phyloP scores from a whole-genome alignment of 2,888 invertebrate genomes.

The Scaptomyza flava region DNA sequence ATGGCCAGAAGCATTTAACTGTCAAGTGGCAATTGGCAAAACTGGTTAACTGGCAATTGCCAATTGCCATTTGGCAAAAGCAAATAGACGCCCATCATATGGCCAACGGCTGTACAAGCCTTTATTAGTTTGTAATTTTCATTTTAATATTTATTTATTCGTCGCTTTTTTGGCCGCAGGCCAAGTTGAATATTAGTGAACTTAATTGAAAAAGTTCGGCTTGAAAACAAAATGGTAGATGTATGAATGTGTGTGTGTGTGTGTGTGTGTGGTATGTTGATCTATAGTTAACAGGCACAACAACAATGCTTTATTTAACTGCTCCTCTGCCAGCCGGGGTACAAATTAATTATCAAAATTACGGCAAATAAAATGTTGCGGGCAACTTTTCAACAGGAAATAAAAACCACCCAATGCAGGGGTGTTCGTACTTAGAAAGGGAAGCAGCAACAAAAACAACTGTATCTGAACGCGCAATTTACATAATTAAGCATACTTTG shows the following conservation, averaged over 20 bases:
- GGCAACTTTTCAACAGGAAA: constrained; percentile 40
- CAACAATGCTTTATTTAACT: constrained; percentile 26
- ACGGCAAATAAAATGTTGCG: constrained; percentile 70
- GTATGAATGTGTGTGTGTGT: not conserved
- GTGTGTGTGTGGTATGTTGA: constrained; percentile 18
- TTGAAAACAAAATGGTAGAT: constrained; percentile 29
- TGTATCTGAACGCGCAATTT: constrained; percentile 70
- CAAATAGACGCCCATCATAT: constrained; percentile 20
- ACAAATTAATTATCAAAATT: constrained; percentile 74
- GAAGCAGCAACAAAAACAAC: constrained; percentile 32
- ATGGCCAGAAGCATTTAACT: constrained; percentile 37
- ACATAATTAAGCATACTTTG: constrained; percentile 75
- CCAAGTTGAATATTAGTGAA: constrained; percentile 77
- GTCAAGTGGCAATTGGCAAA: constrained; percentile 39
- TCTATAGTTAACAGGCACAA: constrained; percentile 25
- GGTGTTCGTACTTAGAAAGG: not conserved
- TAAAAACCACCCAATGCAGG: not conserved
- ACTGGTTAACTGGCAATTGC: constrained; percentile 27
- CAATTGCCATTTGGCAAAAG: constrained; percentile 27
- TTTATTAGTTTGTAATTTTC: constrained; percentile 69
- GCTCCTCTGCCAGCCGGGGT: constrained; percentile 41
- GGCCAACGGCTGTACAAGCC: constrained; percentile 29
- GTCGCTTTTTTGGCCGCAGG: constrained; percentile 49
- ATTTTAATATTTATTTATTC: constrained; percentile 73
- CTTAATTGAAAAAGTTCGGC: constrained; percentile 75